Evolutionary conservation across 2,113 vertebrate species (phyloP).

Genomic region (Astur gentilis): DNA sequence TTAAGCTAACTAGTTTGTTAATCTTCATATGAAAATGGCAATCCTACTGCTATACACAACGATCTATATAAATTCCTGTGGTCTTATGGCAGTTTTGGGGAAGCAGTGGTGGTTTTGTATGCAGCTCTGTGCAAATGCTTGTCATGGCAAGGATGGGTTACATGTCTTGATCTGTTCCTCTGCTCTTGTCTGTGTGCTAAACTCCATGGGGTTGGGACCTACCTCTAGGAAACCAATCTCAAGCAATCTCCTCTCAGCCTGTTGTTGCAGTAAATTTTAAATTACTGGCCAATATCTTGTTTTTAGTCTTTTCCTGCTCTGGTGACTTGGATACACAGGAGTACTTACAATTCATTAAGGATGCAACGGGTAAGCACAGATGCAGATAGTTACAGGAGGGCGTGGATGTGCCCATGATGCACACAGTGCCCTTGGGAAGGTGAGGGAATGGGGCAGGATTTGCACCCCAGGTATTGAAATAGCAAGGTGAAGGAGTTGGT

Average conservation of each 20-base stretch:
- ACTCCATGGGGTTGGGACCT: neutral
- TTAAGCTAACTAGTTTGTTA: neutral
- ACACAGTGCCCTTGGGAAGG: neutral
- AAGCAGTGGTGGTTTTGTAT: neutral
- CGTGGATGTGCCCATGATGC: neutral
- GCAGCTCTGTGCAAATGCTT: neutral
- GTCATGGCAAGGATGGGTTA: neutral
- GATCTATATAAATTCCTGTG: neutral
- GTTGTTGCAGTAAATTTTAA: neutral
- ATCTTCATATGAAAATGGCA: neutral
- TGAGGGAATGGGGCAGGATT: neutral
- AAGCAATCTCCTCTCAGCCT: neutral
- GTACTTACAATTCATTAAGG: neutral
- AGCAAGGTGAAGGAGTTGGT: neutral
- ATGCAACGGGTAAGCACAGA: fast-evolving
- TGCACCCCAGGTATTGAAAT: neutral
- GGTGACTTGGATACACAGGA: neutral
- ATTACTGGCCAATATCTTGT: neutral
- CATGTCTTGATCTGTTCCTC: neutral
- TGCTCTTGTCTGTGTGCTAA: neutral
- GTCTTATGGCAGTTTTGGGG: neutral
- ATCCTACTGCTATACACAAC: neutral
- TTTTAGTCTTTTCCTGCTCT: neutral
- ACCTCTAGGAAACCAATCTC: neutral
- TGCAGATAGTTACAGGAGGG: neutral